Evolutionary conservation across 2,113 vertebrate genomes (phyloP).

Genomic region (Solea senegalensis): DNA sequence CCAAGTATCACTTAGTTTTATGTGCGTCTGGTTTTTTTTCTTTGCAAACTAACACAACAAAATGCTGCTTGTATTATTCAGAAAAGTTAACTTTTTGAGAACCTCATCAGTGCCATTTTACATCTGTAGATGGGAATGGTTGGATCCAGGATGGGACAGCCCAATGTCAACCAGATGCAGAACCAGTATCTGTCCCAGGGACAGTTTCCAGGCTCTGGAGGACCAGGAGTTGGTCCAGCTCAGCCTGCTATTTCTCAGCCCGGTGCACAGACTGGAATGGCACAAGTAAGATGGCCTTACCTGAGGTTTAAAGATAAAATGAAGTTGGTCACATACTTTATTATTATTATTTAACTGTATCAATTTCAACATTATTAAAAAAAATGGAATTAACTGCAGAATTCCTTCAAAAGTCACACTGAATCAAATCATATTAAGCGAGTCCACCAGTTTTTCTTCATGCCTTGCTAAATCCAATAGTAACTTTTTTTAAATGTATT

Average conservation of each 20-base stretch:
- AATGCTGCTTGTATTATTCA: not conserved
- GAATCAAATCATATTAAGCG: too few relatives aligned
- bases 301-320: too few relatives aligned
- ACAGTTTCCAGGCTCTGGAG: constrained; percentile 86
- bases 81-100: not conserved
- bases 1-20: not conserved
- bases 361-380: too few relatives aligned
- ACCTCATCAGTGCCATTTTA: not conserved
- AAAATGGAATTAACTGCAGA: too few relatives aligned
- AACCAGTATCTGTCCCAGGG: constrained; percentile 90
- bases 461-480: too few relatives aligned
- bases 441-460: too few relatives aligned
- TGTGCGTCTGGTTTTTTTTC: not conserved
- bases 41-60: not conserved
- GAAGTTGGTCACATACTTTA: too few relatives aligned
- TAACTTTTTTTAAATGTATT: too few relatives aligned
- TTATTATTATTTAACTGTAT: too few relatives aligned
- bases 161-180: constrained; percentile 87
- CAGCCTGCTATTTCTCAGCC: constrained; percentile 80
- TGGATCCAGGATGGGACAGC: constrained; percentile 87
- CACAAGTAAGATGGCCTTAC: constrained; percentile 66
- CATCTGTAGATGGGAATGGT: constrained; percentile 87
- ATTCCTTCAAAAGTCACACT: too few relatives aligned
- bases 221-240: constrained; percentile 82
- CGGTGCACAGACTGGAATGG: constrained; percentile 75